phyloP scores from a whole-genome alignment of 2,113 vertebrate genomes.

The Corydoras maculifer region DNA sequence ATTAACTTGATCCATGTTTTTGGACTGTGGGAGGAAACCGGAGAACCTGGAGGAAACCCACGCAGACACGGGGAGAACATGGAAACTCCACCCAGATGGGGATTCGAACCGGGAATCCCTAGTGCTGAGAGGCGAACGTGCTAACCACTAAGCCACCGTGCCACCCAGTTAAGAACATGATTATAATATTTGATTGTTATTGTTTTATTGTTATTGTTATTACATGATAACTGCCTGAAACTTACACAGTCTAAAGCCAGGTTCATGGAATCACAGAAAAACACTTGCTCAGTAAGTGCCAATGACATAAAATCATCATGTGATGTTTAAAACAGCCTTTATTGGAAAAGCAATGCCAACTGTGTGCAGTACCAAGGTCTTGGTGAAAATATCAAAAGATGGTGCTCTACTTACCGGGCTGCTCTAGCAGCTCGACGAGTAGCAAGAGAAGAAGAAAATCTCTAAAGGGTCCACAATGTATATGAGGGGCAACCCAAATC shows the following conservation, averaged over 20 bases:
- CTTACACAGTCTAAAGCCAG: neutral
- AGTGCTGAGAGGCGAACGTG: too few relatives aligned
- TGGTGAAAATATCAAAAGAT: neutral
- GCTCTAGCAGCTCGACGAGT: slow-evolving; percentile 32
- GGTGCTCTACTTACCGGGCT: slow-evolving; percentile 29
- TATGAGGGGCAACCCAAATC: slow-evolving; percentile 16
- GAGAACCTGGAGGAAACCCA: too few relatives aligned
- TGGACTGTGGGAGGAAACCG: too few relatives aligned
- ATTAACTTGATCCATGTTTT: too few relatives aligned
- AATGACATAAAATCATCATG: neutral
- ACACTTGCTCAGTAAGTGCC: neutral
- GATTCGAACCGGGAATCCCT: too few relatives aligned
- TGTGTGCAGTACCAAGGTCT: neutral
- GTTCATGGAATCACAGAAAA: neutral
- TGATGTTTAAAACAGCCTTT: neutral
- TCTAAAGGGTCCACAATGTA: slow-evolving; percentile 31
- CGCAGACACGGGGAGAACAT: too few relatives aligned
- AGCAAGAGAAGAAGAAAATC: slow-evolving; percentile 15
- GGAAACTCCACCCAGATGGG: too few relatives aligned
- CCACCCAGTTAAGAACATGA: too few relatives aligned
- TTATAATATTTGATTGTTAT: too few relatives aligned
- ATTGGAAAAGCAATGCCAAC: neutral
- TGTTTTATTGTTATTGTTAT: too few relatives aligned
- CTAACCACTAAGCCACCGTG: too few relatives aligned
- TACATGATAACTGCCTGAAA: too few relatives aligned